Base-by-base conservation (phyloP, 1,140 invertebrate genomes). In the Teleogryllus occipitalis region DNA sequence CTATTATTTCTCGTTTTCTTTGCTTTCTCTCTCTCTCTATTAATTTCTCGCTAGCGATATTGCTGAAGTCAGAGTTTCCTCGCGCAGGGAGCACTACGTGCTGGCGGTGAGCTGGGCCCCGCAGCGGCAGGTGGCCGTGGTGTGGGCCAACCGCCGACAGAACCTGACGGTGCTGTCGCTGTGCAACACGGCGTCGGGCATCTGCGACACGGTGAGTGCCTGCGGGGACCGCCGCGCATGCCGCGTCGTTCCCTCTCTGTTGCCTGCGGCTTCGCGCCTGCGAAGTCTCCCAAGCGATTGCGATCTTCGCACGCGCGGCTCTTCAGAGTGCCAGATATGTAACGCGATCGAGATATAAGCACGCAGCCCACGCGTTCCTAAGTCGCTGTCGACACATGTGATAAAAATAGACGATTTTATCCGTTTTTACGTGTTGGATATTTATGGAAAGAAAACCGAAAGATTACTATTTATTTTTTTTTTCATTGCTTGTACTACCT, bases 131-230 rank as follows among this genome's bases (percentile, higher is more conserved):
- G 85, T 94, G 7, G 88, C 89, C 4, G 87, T 93, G 0, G 87
- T 92, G 15, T 92, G 92, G 87, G 87, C 93, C 81, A 93, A 93
- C 82, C 84, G 93, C 80, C 83, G 87, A 7, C 93, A 94, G 84
- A 94, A 93, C 83, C 87, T 89, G 65, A 91, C 92, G 77, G 88
- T 92, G 73, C 88, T 93, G 81, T 89, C 89, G 74, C 85, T 90
- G 12, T 94, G 93, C 83, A 88, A 86, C 5, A 85, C 85, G 21
- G 75, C 10, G 72, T 65, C 77, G 46, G 91, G 89, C 84, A 89
- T 89, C 82, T 94, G 92, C 83, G 88, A 89, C 77, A 88, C 90
- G 84, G 91, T 91, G 84, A 89, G 88, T 86, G 18, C 27, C 27
- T 2, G 5, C 1, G 27, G 27, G 27, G 27, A 1, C 27, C 77